Evolutionary conservation across 1,140 invertebrate species (phyloP).

Genomic region (Phenacoccus solenopsis): DNA sequence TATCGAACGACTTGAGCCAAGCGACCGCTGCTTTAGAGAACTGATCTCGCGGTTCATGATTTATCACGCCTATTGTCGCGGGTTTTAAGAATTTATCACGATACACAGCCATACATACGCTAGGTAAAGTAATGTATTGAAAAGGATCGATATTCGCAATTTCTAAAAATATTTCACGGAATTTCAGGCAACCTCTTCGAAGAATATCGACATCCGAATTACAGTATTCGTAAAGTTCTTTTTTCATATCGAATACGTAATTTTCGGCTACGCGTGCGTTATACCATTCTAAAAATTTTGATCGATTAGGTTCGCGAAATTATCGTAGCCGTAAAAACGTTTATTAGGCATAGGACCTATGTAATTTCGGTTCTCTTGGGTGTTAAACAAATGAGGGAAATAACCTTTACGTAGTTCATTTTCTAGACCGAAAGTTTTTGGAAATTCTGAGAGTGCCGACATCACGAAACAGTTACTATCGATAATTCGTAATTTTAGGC

Average conservation of each 20-base stretch:
- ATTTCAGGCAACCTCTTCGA: conserved; percentile 17
- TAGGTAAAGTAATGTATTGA: neutral
- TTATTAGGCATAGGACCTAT: conserved; percentile 18
- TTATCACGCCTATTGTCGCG: neutral
- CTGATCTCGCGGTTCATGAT: neutral
- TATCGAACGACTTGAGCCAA: conserved; percentile 6
- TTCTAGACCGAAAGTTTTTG: conserved; percentile 14
- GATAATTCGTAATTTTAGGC: conserved; percentile 6
- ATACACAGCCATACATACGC: conserved; percentile 18
- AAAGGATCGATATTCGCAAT: conserved; percentile 16
- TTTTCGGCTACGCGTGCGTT: conserved; percentile 5
- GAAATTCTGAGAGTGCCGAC: neutral
- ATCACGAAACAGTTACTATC: conserved; percentile 6
- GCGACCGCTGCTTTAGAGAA: neutral
- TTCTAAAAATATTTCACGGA: conserved; percentile 7
- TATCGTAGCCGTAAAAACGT: conserved; percentile 17
- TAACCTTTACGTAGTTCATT: conserved; percentile 21
- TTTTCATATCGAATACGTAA: conserved; percentile 18
- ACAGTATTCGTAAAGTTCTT: conserved; percentile 20
- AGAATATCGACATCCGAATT: conserved; percentile 22
- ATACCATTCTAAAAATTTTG: conserved; percentile 20
- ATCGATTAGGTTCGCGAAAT: neutral
- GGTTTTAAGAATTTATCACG: neutral
- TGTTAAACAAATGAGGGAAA: conserved; percentile 20
- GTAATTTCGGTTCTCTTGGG: conserved; percentile 20